Conservation (phyloP, 2,888 invertebrate species). For the Cyrtodaria siliqua region DNA sequence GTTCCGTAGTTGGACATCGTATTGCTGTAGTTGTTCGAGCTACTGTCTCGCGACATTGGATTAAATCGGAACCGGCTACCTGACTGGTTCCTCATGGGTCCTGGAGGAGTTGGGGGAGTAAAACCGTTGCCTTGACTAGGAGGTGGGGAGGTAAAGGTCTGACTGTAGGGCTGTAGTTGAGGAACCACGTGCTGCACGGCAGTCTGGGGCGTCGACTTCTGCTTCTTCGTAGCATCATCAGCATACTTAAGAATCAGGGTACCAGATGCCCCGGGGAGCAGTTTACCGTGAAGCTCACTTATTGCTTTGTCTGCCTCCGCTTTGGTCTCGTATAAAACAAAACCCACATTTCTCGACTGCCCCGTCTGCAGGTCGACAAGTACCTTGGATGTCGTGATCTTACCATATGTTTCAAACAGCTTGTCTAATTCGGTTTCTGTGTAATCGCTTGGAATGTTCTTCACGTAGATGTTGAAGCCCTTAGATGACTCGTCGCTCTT, state of each 20-base stretch:
- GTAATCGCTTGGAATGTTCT: conserved; percentile 91
- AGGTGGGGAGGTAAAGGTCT: conserved; percentile 40
- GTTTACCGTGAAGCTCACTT: conserved; percentile 92
- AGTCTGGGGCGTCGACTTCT: conserved; percentile 70
- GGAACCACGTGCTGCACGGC: conserved; percentile 32
- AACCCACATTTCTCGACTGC: conserved; percentile 95
- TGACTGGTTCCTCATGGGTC: conserved; percentile 68
- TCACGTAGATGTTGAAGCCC: conserved; percentile 97
- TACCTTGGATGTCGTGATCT: conserved; percentile 96
- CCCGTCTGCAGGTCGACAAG: conserved; percentile 95
- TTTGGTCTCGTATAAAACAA: conserved; percentile 92
- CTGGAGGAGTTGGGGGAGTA: conserved; percentile 39
- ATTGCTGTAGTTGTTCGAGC: conserved; percentile 6
- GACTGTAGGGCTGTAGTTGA: conserved; percentile 32
- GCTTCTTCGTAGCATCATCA: conserved; percentile 90
- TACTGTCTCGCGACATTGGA: conserved; percentile 53
- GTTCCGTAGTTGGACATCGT: background rate
- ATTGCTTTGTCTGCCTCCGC: conserved; percentile 97
- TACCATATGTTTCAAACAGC: conserved; percentile 95
- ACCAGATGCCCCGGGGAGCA: conserved; percentile 93
- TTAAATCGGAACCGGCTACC: conserved; percentile 69
- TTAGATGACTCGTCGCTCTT: conserved; percentile 96
- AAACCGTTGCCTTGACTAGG: conserved; percentile 66
- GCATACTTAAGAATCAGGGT: conserved; percentile 94
- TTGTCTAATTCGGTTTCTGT: conserved; percentile 92